Evolutionary conservation across 2,888 invertebrate genomes (phyloP), one percentile per base, ranked within the genome.

Genomic region (Philaethria dido): DNA sequence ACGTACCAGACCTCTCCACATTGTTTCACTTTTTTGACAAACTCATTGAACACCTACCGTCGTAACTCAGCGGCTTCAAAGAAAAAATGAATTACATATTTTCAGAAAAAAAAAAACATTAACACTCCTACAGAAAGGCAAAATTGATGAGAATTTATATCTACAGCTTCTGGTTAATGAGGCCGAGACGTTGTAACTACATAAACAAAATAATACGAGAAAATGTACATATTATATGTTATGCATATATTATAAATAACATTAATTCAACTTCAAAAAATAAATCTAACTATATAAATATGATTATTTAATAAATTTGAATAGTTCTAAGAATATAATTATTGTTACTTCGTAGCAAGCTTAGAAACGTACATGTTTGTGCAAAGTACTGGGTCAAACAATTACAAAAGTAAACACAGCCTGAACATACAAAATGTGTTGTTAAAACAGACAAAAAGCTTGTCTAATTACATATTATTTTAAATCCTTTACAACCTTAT

Each of bases 391-490:
- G 59, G 42, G 59, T 44, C 29, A 42, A 45, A 60, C 45, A 60
- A 29, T 60, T 44, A 60, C 18, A 60, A 42, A 60, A 60, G 42
- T 1, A 60, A 44, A 60, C 25, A 44, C 13, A 14, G 25, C 45
- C 59, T 45, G 16, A 59, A 59, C 44, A 59, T 45, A 60, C 45
- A 20, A 45, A 44, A 45, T 29, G 29, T 33, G 42, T 45, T 60
- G 29, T 44, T 42, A 6, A 59, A 59, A 29, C 11, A 44, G 25
- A 59, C 16, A 44, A 59, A 54, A 44, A 36, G 36, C 20, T 55
- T 39, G 16, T 36, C 18, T 54, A 36, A 50, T 50, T 50, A 33
- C 16, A 8, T 33, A 33, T 33, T 29, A 52, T 52, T 29, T 16
- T 45, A 45, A 45, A 18, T 4, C 13, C 22, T 42, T 39, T n/a